A percentile compares a stretch with the other conserved stretches of the same genome.
These are phyloP conservation scores for Oscheius sp. DNA, from an alignment of 2,888 invertebrate genomes.

Conservation along the genomic window DNA sequence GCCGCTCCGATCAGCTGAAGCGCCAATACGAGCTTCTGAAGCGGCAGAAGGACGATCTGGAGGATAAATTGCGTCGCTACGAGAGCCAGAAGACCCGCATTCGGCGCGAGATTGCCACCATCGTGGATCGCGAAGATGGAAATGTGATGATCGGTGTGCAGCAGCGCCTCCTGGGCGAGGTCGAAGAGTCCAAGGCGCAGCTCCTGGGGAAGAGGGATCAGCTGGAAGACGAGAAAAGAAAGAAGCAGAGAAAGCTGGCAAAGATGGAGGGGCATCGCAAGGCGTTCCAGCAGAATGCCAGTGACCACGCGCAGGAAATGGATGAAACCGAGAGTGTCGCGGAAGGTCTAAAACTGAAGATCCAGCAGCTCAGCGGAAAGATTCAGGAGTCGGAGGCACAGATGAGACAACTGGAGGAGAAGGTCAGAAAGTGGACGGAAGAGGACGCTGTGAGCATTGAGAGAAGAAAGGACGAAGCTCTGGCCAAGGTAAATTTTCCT, in stretches of 20 bases:
- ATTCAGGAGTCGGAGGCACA: neutral
- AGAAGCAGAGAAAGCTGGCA: neutral
- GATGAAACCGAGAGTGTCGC: neutral
- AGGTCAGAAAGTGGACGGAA: neutral
- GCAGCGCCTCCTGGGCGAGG: neutral
- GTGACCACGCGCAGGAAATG: neutral
- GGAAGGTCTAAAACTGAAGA: conserved; percentile 2
- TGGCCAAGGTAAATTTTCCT: neutral
- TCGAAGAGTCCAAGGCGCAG: too few species aligned
- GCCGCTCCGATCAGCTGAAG: neutral
- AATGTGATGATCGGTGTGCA: neutral
- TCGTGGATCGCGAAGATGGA: conserved; percentile 8
- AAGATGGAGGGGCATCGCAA: neutral
- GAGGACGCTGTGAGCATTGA: neutral
- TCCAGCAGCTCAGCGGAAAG: neutral
- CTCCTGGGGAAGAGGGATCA: neutral
- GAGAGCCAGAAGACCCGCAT: too few species aligned
- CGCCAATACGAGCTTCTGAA: neutral
- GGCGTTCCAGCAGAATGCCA: neutral
- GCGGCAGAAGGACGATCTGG: neutral
- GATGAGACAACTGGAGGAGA: conserved; percentile 2
- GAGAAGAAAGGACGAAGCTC: conserved; percentile 6
- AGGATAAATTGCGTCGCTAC: too few species aligned
- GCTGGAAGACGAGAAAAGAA: neutral
- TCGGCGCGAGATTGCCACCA: neutral